Conservation (phyloP, 2,888 invertebrate genomes). For the Seladonia tumulorum region DNA sequence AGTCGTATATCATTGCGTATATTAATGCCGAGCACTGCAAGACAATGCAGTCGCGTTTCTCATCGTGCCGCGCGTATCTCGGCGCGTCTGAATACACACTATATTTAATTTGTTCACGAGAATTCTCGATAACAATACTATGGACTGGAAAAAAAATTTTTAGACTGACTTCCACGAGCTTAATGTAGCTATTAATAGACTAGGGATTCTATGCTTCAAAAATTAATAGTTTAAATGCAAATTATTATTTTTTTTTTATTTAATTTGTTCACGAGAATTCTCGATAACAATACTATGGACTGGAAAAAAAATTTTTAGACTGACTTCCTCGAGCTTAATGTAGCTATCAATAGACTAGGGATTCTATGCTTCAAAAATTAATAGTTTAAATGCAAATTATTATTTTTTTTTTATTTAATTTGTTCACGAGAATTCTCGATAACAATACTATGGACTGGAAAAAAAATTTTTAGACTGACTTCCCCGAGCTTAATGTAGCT, state of each 20-base stretch:
- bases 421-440: slow-evolving; percentile 20
- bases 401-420: too few species aligned
- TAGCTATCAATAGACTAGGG: background rate
- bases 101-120: slow-evolving; percentile 32
- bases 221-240: too few species aligned
- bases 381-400: too few species aligned
- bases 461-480: background rate
- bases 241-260: too few species aligned
- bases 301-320: background rate
- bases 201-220: background rate
- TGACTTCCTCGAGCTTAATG: background rate
- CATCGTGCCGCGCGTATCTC: background rate
- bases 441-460: background rate
- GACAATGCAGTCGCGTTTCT: slow-evolving; percentile 37
- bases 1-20: slow-evolving; percentile 58
- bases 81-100: slow-evolving; percentile 3
- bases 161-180: too few species aligned
- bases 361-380: background rate
- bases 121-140: slow-evolving; percentile 24
- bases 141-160: background rate
- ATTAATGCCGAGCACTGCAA: slow-evolving; percentile 46
- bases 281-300: slow-evolving; percentile 16
- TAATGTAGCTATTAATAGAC: background rate
- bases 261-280: slow-evolving; percentile 28
- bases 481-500: background rate